These are phyloP conservation scores for Rhaphigaster nebulosa DNA, from an alignment of 2,888 invertebrate species.

Conservation along the genomic window DNA sequence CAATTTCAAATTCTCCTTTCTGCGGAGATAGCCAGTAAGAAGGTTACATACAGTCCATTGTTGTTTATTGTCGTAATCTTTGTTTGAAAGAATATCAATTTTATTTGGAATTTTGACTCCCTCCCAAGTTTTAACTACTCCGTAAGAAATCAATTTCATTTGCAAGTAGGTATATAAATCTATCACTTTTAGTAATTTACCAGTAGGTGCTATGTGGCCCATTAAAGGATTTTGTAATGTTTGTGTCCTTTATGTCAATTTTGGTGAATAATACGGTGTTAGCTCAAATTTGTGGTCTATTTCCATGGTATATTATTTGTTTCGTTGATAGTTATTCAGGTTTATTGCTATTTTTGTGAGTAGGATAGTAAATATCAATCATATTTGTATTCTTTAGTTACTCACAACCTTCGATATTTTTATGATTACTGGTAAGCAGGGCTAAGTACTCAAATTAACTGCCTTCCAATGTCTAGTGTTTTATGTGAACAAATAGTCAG, in stretches of 20 bases:
- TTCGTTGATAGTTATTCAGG: neutral
- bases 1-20: conserved; percentile 31
- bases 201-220: neutral
- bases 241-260: neutral
- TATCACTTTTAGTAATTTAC: neutral
- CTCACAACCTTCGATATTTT: neutral
- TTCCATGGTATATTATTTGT: neutral
- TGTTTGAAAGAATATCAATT: conserved; percentile 19
- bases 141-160: neutral
- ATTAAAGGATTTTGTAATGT: neutral
- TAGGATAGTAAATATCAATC: neutral
- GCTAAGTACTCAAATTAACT: neutral
- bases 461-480: neutral
- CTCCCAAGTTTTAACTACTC: neutral
- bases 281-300: neutral
- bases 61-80: conserved; percentile 33
- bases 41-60: conserved; percentile 8
- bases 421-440: neutral
- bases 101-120: neutral
- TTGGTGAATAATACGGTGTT: neutral
- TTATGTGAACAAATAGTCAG: neutral
- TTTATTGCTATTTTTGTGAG: neutral
- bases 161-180: conserved; percentile 22
- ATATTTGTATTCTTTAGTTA: neutral
- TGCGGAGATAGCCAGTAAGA: conserved; percentile 24